phyloP scores from a whole-genome alignment of 2,888 invertebrate species.

The Eupithecia inturbata region DNA sequence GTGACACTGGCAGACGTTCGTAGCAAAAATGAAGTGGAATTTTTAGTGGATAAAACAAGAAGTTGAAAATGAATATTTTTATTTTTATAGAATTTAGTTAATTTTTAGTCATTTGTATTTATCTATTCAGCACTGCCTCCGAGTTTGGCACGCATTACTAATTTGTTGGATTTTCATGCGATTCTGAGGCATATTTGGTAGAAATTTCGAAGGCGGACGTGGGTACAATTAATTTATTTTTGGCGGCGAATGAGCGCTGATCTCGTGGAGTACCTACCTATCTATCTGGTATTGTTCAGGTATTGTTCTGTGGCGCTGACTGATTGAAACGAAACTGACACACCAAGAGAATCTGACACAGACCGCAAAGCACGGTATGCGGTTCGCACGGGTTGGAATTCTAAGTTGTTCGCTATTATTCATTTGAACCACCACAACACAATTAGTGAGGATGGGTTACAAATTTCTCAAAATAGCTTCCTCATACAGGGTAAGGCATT shows the following conservation, averaged over 20 bases:
- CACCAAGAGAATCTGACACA: neutral
- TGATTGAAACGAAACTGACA: neutral
- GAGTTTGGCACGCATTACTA: neutral
- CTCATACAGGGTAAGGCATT: slow-evolving; percentile 69
- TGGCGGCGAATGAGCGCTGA: slow-evolving; percentile 4
- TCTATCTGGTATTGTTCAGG: too few relatives aligned
- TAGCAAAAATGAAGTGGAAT: too few relatives aligned
- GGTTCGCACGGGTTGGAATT: slow-evolving; percentile 10
- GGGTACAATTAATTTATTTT: slow-evolving; percentile 1
- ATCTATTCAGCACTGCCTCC: neutral
- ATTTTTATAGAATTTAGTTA: neutral
- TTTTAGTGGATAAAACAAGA: too few relatives aligned
- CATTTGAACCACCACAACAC: slow-evolving; percentile 44
- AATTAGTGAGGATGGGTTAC: slow-evolving; percentile 68
- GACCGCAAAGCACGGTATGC: neutral
- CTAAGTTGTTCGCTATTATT: slow-evolving; percentile 19
- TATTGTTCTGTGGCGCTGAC: too few relatives aligned
- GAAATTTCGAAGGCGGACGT: neutral
- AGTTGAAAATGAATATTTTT: neutral
- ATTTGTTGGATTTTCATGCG: neutral
- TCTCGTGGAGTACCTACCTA: too few relatives aligned
- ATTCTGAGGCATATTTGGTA: neutral
- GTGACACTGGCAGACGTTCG: too few relatives aligned
- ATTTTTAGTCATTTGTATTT: neutral
- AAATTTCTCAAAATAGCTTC: slow-evolving; percentile 76